Percentiles rank a stretch among this genome's conserved stretches.
Conservation (phyloP, 1,140 invertebrate genomes). For the Formica selysi region DNA sequence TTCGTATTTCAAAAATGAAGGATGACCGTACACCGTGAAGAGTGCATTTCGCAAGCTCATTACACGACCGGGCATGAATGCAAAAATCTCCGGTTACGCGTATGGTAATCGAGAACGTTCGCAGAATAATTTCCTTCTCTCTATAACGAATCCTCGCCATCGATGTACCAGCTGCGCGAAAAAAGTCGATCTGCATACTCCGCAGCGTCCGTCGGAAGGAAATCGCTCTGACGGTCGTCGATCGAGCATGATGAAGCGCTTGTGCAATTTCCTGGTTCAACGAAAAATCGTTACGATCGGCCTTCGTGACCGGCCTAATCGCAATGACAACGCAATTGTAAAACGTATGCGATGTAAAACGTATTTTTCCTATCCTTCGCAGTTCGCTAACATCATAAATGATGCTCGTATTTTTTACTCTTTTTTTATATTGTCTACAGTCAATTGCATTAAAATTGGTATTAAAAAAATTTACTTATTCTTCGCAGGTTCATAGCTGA, state of each 20-base stretch:
- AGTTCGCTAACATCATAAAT: neutral
- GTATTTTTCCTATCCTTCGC: neutral
- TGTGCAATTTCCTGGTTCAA: slow-evolving; percentile 46
- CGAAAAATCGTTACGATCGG: slow-evolving; percentile 51
- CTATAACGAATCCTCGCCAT: slow-evolving; percentile 26
- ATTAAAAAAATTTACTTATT: neutral
- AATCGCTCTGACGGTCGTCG: slow-evolving; percentile 54
- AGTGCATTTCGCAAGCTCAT: slow-evolving; percentile 55
- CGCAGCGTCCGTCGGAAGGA: slow-evolving; percentile 60
- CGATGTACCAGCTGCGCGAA: slow-evolving; percentile 23
- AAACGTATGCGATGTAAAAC: neutral
- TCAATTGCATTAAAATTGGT: neutral
- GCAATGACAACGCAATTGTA: neutral
- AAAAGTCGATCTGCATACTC: slow-evolving; percentile 66
- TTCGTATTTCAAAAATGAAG: slow-evolving; percentile 52
- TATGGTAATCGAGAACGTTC: slow-evolving; percentile 61
- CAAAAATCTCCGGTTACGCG: slow-evolving; percentile 57
- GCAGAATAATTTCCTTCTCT: slow-evolving; percentile 50
- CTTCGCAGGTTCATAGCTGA: neutral
- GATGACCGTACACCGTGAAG: slow-evolving; percentile 27
- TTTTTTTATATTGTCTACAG: neutral
- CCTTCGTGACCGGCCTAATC: slow-evolving; percentile 23
- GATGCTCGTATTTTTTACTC: neutral
- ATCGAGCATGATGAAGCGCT: slow-evolving; percentile 60
- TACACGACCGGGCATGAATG: slow-evolving; percentile 50